Evolutionary conservation across 2,797 vertebrate genomes (phyloP).

Genomic region (Pseudochirops cupreus): DNA sequence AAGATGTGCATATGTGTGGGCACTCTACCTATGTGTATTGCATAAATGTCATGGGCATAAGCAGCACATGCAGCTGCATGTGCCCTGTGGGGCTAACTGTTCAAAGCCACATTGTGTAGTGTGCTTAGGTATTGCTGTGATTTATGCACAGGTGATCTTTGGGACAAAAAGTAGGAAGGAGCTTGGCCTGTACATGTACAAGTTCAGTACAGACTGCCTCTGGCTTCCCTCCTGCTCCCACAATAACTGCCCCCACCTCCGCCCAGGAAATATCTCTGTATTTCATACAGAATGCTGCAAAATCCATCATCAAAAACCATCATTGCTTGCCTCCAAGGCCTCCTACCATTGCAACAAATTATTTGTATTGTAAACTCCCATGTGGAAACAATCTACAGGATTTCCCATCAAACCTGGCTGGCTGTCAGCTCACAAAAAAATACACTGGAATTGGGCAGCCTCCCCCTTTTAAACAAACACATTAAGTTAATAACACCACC

Average conservation of each 20-base stretch:
- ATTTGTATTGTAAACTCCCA: constrained; percentile 56
- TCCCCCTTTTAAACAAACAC: constrained; percentile 73
- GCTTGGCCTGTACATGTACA: background rate
- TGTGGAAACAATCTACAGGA: constrained; percentile 65
- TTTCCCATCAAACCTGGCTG: constrained; percentile 65
- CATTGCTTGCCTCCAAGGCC: constrained; percentile 46
- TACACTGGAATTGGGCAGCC: constrained; percentile 41
- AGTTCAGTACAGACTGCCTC: background rate
- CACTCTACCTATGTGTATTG: background rate
- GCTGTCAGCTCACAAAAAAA: constrained; percentile 32
- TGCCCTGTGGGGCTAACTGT: background rate
- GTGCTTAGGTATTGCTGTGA: background rate
- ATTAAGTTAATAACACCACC: constrained; percentile 75
- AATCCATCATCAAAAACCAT: constrained; percentile 47
- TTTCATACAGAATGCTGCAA: constrained; percentile 52
- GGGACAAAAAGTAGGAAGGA: background rate
- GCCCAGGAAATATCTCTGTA: background rate
- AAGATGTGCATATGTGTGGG: background rate
- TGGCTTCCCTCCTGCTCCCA: background rate
- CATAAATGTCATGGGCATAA: background rate
- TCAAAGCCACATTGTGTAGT: background rate
- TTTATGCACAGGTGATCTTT: background rate
- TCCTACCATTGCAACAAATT: constrained; percentile 60
- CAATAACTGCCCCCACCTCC: background rate
- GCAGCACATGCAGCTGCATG: background rate